These are phyloP conservation scores for Prinia subflava DNA, from an alignment of 2,113 vertebrate species.

Conservation along the genomic window DNA sequence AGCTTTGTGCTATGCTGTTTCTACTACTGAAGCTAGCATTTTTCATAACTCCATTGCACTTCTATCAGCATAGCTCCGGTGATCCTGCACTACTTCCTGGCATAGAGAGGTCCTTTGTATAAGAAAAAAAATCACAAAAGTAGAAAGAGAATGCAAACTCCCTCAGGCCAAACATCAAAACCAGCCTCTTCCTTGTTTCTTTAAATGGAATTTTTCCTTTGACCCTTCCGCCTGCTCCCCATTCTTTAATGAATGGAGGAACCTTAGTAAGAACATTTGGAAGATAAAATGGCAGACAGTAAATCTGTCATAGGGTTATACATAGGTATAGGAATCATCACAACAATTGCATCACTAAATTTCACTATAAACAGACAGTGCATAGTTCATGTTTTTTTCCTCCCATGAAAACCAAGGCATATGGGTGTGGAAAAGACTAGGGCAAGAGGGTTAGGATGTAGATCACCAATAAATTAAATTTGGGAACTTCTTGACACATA, in stretches of 20 bases:
- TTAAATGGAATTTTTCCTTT: not conserved
- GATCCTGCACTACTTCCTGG: not conserved
- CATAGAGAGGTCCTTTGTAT: not conserved
- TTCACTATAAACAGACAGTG: not conserved
- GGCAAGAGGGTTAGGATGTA: not conserved
- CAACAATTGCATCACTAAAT: not conserved
- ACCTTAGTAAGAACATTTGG: not conserved
- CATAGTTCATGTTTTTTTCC: not conserved
- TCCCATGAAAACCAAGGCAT: not conserved
- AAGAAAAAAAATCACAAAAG: not conserved
- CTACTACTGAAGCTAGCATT: not conserved
- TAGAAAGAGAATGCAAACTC: not conserved
- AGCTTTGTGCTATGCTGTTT: not conserved
- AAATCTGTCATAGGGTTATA: not conserved
- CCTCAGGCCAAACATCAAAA: not conserved
- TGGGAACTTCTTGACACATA: not conserved
- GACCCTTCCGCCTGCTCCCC: rapidly evolving
- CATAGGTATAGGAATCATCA: not conserved
- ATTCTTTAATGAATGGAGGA: not conserved
- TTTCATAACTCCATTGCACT: not conserved
- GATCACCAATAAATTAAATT: not conserved
- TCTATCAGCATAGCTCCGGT: not conserved
- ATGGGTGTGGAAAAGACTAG: not conserved
- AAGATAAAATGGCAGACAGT: not conserved
- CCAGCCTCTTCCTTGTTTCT: not conserved